Evolutionary conservation across 37 sponge, comb jelly and placozoan species (phyloP).

Genomic region (Halichondria panicea): DNA sequence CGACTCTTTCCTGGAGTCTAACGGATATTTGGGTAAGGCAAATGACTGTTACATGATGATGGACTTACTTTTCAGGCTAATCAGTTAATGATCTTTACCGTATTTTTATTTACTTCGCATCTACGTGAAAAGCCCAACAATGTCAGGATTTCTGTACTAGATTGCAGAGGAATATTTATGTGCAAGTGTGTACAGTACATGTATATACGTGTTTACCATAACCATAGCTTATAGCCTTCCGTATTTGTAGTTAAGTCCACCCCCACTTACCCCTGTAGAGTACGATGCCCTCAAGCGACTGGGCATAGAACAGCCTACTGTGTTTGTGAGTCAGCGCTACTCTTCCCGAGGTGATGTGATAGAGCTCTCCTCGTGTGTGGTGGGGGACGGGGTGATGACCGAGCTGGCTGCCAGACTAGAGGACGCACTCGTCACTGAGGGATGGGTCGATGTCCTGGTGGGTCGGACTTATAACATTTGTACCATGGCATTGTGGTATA

Average conservation of each 20-base stretch:
- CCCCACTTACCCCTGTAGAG: slow-evolving; percentile 36
- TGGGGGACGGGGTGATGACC: slow-evolving; percentile 30
- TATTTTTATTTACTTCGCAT: no score
- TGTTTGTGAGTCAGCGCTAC: slow-evolving; percentile 40
- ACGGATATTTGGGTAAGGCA: slow-evolving; percentile 80
- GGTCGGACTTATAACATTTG: neutral
- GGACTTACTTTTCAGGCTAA: no score
- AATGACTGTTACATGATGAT: no score
- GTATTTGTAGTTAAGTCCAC: no score
- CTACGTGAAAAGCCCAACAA: no score
- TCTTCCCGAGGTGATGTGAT: slow-evolving; percentile 16
- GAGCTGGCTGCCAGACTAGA: slow-evolving; percentile 74
- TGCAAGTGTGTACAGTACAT: no score
- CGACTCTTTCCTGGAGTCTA: slow-evolving; percentile 83
- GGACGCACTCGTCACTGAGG: slow-evolving; percentile 24
- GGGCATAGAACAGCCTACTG: slow-evolving; percentile 69
- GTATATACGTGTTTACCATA: no score
- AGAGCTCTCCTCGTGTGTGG: slow-evolving; percentile 35
- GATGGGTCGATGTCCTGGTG: slow-evolving; percentile 80
- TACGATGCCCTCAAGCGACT: slow-evolving; percentile 74
- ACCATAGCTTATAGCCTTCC: no score
- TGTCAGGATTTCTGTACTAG: no score
- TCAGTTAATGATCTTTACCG: no score
- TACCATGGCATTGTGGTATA: neutral
- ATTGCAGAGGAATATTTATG: no score